A percentile compares a stretch with the other conserved stretches of the same genome.
Evolutionary conservation across 1,140 invertebrate species (phyloP).

Genomic region (Telenomus remus): DNA sequence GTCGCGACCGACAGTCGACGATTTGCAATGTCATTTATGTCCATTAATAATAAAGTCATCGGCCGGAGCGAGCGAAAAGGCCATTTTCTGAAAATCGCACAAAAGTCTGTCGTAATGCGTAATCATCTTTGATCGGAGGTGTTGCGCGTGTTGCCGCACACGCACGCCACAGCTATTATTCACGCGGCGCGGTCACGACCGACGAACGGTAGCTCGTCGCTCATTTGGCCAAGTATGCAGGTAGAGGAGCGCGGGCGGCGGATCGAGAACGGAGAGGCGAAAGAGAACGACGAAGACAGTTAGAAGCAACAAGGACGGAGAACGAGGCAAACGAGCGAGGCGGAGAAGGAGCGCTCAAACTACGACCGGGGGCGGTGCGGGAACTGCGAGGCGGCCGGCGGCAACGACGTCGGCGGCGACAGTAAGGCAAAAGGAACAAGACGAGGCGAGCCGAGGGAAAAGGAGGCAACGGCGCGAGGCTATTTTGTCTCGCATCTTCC

Average conservation of each 20-base stretch:
- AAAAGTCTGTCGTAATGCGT: slow-evolving; percentile 14
- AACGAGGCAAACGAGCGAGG: neutral
- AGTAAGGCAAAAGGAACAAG: slow-evolving; percentile 53
- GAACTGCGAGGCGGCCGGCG: slow-evolving; percentile 16
- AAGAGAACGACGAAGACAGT: slow-evolving; percentile 12
- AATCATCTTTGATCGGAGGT: slow-evolving; percentile 50
- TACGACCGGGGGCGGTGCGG: slow-evolving; percentile 2
- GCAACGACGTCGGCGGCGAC: slow-evolving; percentile 50
- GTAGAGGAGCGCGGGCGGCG: slow-evolving; percentile 20
- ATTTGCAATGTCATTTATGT: slow-evolving; percentile 53
- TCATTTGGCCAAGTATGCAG: slow-evolving; percentile 49
- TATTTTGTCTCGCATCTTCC: slow-evolving; percentile 63
- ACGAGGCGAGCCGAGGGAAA: slow-evolving; percentile 45
- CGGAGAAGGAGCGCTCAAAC: neutral
- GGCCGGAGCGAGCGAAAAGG: slow-evolving; percentile 35
- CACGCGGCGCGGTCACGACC: slow-evolving; percentile 58
- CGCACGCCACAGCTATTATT: slow-evolving; percentile 56
- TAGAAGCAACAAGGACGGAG: slow-evolving; percentile 21
- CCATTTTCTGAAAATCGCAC: slow-evolving; percentile 48
- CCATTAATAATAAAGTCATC: slow-evolving; percentile 50
- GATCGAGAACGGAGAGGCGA: slow-evolving; percentile 30
- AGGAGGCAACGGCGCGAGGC: slow-evolving; percentile 61
- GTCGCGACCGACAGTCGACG: slow-evolving; percentile 22
- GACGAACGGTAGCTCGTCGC: slow-evolving; percentile 58
- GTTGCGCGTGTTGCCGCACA: slow-evolving; percentile 45